Base-by-base conservation (phyloP, 1,140 invertebrate genomes). In the Papilio xuthus region DNA sequence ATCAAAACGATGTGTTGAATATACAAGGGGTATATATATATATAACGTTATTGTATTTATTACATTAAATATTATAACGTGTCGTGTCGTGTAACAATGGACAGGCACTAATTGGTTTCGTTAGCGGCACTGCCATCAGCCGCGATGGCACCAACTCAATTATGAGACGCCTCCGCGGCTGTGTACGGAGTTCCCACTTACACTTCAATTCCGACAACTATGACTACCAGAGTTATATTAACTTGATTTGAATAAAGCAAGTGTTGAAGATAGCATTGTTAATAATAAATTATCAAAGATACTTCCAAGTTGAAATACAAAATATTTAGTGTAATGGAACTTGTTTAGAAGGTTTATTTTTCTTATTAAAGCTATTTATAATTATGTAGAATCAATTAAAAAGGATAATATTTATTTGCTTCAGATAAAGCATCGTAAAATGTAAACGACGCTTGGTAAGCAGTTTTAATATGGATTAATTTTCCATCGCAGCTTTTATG, bases 91-190 rank as follows among this genome's bases (percentile, higher is more conserved):
- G 18, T 37, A 2, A 7, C 82, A 85, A 82, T 84, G 88, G 81
- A 78, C 13, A 80, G 75, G 50, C 20, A 44, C 76, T 87, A 88
- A 90, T 90, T 90, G 86, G 87, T 87, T 89, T 90, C 88, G 88
- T 88, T 87, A 86, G 81, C 83, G 77, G 44, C 44, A n/a, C 37
- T 79, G 82, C 80, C 83, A 85, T 80, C 80, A 60, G 26, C 60
- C 23, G 69, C 53, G 2, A 6, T 76, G 71, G 80, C 81, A 81
- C 83, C 84, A 88, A 88, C 82, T 86, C 85, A 88, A 88, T 90
- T 88, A 90, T 81, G 75, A 82, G 81, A 77, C 78, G 78, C 70
- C 78, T 80, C 77, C 81, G 79, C 63, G 81, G 81, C 78, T 82
- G 78, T 44, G n/a, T 20, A 47, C 50, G 10, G 50, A 75, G 72